Conservation (phyloP, 2,113 vertebrate genomes). For the Jaculus jaculus region DNA sequence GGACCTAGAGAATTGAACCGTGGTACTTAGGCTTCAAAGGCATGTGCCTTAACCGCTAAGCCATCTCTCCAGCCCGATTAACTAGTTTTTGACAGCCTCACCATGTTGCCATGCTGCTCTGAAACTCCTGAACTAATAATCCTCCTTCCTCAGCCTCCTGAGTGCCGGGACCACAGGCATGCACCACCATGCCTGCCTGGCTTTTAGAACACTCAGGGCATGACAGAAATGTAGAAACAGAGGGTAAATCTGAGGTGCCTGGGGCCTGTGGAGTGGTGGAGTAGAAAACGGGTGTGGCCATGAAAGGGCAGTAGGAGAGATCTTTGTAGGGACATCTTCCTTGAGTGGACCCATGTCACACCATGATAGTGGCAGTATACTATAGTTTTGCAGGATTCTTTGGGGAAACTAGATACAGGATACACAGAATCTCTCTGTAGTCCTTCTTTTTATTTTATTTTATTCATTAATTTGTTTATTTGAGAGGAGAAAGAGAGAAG, state of each 20-base stretch:
- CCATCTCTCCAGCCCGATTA: too few species aligned
- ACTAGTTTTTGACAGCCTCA: not conserved
- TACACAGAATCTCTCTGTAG: not conserved
- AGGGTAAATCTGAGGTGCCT: not conserved
- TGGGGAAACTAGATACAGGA: not conserved
- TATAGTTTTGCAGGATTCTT: not conserved
- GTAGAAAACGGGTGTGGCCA: not conserved
- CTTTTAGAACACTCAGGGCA: not conserved
- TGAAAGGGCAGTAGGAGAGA: not conserved
- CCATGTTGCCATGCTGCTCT: not conserved
- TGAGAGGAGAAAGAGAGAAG: too few species aligned
- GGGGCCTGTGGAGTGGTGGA: not conserved
- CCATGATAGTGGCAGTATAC: not conserved
- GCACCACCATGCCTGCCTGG: not conserved
- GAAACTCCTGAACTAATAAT: not conserved
- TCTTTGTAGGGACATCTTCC: not conserved
- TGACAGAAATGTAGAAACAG: constrained; percentile 7
- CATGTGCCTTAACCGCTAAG: too few species aligned
- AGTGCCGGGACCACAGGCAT: not conserved
- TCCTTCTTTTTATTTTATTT: too few species aligned
- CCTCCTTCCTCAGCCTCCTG: not conserved
- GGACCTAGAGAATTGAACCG: too few species aligned
- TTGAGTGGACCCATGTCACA: not conserved
- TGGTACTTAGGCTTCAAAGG: too few species aligned
- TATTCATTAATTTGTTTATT: too few species aligned